Evolutionary conservation across 1,140 invertebrate species (phyloP), one percentile per base, ranked within the genome.

Genomic region (Gryllus bimaculatus): DNA sequence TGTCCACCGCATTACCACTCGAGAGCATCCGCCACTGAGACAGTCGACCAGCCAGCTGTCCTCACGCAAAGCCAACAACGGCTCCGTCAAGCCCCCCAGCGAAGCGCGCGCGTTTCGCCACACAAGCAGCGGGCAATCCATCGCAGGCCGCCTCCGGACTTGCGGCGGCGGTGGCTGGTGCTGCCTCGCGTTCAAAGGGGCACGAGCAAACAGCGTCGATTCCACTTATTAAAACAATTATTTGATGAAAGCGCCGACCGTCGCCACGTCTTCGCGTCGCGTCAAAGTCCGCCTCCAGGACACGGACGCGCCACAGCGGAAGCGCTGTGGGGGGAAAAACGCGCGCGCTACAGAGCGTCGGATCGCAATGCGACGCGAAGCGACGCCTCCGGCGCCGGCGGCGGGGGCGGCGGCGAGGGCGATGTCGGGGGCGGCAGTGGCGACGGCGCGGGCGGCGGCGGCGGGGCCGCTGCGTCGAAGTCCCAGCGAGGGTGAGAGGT

Each of bases 181-280:
- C 26, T 39, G 54, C 54, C 10, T 66, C 54, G 54, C 54, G 18
- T 13, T 66, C 54, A 39, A 39, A 39, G 26, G 26, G 26, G 54
- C 54, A 18, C 18, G 54, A 13, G 18, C 54, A 66, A 66, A 66
- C 54, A 66, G 10, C 54, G 18, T 18, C 54, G 18, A 66, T 66
- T 66, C 54, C 54, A 66, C 54, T 66, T 66, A 66, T 66, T 66
- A 66, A 66, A 66, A 66, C 54, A 66, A 66, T 66, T 66, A 66
- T 66, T 66, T 66, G 54, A 13, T 66, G 54, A 66, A 66, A 66
- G 54, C 54, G 18, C 10, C 54, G 54, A 66, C 54, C 10, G 54
- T 66, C 10, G 54, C 26, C 54, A 66, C 54, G 18, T 13, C 10
- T 18, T 10, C 54, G 54, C 54, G 54, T 66, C 54, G 54, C 54